phyloP scores from a whole-genome alignment of 2,888 invertebrate species.

The Synergus japonicus region DNA sequence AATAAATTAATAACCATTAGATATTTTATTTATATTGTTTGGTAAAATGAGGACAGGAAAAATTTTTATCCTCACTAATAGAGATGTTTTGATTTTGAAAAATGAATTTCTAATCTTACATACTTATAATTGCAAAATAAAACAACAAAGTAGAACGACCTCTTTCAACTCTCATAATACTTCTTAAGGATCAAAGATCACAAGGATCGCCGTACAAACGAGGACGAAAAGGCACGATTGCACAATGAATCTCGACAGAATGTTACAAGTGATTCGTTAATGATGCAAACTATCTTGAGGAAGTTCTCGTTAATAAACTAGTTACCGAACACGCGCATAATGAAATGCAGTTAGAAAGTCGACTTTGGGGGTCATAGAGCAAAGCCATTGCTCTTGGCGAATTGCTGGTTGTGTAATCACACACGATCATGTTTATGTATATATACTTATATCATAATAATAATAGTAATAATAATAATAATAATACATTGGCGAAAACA shows the following conservation, averaged over 20 bases:
- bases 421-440: constrained; percentile 22
- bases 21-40: too few species aligned
- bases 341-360: constrained; percentile 64
- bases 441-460: constrained; percentile 42
- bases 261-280: constrained; percentile 33
- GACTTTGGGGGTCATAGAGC: constrained; percentile 67
- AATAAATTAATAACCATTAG: too few species aligned
- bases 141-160: neutral
- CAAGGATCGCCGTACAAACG: constrained; percentile 13
- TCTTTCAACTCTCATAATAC: neutral
- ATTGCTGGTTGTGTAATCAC: constrained; percentile 43
- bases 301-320: constrained; percentile 44
- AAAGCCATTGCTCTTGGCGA: constrained; percentile 60
- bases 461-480: constrained; percentile 42
- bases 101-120: neutral
- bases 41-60: too few species aligned
- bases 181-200: constrained; percentile 1
- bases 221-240: constrained; percentile 23
- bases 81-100: too few species aligned
- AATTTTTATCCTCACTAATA: too few species aligned
- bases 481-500: constrained; percentile 41
- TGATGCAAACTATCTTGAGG: constrained; percentile 44
- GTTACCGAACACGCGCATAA: constrained; percentile 45
- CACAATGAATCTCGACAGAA: constrained; percentile 10
- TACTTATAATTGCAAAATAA: neutral